Percentiles rank a stretch among this genome's conserved stretches.
Conservation (phyloP, 1,140 invertebrate genomes). For the Babylonia areolata region DNA sequence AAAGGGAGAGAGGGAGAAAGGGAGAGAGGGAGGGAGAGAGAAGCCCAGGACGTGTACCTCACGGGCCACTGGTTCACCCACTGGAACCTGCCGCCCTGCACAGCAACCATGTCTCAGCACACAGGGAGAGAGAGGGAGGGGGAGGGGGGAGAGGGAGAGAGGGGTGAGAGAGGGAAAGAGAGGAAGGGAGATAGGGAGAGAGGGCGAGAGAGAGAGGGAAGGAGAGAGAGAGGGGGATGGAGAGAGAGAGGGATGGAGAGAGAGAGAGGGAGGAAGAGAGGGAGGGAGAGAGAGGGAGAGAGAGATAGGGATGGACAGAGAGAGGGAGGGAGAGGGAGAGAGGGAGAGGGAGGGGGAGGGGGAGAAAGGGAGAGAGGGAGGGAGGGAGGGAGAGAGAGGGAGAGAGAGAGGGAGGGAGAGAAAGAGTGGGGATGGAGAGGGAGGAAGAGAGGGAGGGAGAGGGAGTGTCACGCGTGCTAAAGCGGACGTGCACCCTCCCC, state of each 20-base stretch:
- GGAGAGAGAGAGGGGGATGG: too few species aligned
- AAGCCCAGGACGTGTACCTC: constrained; percentile 42
- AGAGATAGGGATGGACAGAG: background rate
- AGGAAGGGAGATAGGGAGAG: background rate
- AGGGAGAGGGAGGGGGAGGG: background rate
- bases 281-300: too few species aligned
- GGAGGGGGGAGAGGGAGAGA: background rate
- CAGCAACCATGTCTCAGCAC: too few species aligned
- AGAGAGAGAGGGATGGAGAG: constrained; percentile 17
- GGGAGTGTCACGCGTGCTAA: too few species aligned
- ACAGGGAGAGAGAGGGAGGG: background rate
- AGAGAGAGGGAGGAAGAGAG: constrained; percentile 20
- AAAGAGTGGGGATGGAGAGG: background rate
- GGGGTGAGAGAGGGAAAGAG: background rate
- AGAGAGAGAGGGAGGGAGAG: background rate
- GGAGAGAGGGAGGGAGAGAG: background rate
- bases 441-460: background rate
- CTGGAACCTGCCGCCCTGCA: constrained; percentile 24
- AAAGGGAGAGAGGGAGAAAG: background rate
- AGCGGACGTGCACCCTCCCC: too few species aligned
- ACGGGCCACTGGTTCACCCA: constrained; percentile 39
- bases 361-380: background rate
- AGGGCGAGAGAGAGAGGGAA: too few species aligned
- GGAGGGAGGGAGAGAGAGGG: background rate
- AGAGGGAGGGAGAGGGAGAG: background rate